Conservation (phyloP, 2,113 vertebrate species). For the Callionymus lyra region DNA sequence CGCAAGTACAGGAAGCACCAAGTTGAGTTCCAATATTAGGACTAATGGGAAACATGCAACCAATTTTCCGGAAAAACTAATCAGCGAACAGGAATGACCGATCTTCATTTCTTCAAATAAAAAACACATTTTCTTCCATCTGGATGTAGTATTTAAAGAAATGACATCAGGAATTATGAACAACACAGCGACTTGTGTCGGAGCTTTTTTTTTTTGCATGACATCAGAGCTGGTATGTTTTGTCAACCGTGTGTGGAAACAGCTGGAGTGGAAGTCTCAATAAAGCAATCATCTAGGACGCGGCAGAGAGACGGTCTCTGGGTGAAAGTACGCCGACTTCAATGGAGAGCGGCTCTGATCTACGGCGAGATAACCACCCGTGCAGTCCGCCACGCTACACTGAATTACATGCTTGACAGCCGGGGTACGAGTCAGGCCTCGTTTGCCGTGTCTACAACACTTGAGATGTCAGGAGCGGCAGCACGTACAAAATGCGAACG, state of each 20-base stretch:
- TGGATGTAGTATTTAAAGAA: conserved; percentile 6
- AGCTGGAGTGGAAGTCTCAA: too few relatives aligned
- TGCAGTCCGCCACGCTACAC: conserved; percentile 24
- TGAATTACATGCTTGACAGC: conserved; percentile 42
- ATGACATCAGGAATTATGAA: background rate
- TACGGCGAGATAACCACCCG: conserved; percentile 40
- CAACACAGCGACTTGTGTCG: background rate
- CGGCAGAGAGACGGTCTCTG: background rate
- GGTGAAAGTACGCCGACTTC: background rate
- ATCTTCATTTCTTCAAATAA: conserved; percentile 4
- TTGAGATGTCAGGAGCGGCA: conserved; percentile 24
- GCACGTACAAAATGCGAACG: too few relatives aligned
- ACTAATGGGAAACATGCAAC: conserved; percentile 16
- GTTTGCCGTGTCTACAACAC: conserved; percentile 25
- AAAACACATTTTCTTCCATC: conserved; percentile 7
- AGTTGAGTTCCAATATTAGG: background rate
- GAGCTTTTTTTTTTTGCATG: too few relatives aligned
- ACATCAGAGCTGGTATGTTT: too few relatives aligned
- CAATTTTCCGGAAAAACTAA: conserved; percentile 15
- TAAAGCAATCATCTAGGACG: too few relatives aligned
- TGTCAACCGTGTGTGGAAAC: too few relatives aligned
- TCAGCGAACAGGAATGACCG: conserved; percentile 9
- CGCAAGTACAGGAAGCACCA: too few relatives aligned
- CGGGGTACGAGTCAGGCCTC: conserved; percentile 27
- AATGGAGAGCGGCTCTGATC: conserved; percentile 24